phyloP scores from a whole-genome alignment of 1,140 invertebrate genomes.

The Drosophila fuyamai region DNA sequence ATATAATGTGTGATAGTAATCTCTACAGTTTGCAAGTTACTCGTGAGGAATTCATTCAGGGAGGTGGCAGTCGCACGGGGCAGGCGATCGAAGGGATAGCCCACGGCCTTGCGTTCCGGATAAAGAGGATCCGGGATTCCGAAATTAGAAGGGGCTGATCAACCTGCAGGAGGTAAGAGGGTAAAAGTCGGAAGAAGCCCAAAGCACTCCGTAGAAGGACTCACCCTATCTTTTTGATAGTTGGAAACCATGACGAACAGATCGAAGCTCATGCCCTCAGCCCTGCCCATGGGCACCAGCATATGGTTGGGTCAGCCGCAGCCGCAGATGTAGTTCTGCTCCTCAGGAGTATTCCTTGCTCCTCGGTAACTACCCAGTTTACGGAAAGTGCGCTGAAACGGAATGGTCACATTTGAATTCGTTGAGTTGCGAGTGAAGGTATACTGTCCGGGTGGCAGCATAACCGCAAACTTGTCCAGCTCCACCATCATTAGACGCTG shows the following conservation, averaged over 20 bases:
- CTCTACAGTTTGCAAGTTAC: not conserved
- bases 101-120: not conserved
- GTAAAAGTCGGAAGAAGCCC: not conserved
- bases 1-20: not conserved
- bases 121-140: not conserved
- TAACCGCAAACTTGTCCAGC: not conserved
- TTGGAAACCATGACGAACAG: conserved; percentile 2
- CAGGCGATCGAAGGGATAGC: not conserved
- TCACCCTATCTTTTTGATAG: not conserved
- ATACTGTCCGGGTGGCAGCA: not conserved
- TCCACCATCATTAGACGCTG: not conserved
- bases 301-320: conserved; percentile 1
- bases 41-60: not conserved
- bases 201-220: not conserved
- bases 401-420: not conserved
- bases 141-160: not conserved
- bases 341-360: no score
- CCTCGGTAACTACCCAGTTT: not conserved
- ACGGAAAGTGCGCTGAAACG: not conserved
- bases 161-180: not conserved
- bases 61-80: not conserved
- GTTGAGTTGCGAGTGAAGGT: not conserved
- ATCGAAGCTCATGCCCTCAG: not conserved
- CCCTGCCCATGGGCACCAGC: not conserved
- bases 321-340: not conserved